phyloP scores from a whole-genome alignment of 1,140 invertebrate genomes.

The Papilio helenus region DNA sequence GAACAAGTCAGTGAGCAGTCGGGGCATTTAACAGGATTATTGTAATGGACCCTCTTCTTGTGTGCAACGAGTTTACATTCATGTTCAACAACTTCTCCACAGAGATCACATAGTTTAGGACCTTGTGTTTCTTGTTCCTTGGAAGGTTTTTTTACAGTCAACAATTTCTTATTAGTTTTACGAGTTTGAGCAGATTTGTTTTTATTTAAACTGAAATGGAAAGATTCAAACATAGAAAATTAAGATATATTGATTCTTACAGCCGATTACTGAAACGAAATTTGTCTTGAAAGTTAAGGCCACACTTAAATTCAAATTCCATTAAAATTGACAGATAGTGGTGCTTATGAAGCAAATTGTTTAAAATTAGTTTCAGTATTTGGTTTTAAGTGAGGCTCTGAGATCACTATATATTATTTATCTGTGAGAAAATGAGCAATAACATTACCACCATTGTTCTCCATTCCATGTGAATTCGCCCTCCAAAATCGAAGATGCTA shows the following conservation, averaged over 20 bases:
- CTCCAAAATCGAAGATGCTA: constrained; percentile 70
- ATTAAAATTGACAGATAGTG: no score
- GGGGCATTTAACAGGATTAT: constrained; percentile 60
- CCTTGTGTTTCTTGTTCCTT: constrained; percentile 49
- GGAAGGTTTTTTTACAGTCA: neutral
- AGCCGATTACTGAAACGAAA: no score
- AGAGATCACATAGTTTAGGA: constrained; percentile 69
- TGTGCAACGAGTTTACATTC: constrained; percentile 58
- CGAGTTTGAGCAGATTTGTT: constrained; percentile 33
- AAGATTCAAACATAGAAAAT: no score
- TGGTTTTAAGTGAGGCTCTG: no score
- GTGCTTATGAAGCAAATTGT: no score
- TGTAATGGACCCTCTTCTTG: constrained; percentile 61
- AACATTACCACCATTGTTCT: constrained; percentile 73
- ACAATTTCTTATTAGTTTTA: constrained; percentile 51
- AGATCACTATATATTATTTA: no score
- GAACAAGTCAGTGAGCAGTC: constrained; percentile 65
- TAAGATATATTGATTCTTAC: no score
- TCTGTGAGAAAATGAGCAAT: neutral
- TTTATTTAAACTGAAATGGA: constrained; percentile 50
- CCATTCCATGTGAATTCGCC: constrained; percentile 68
- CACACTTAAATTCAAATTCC: no score
- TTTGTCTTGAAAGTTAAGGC: no score
- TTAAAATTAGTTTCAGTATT: no score
- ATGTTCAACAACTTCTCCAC: constrained; percentile 64